Evolutionary conservation across 2,888 invertebrate genomes (phyloP).

Genomic region (Aleiodes alternator): DNA sequence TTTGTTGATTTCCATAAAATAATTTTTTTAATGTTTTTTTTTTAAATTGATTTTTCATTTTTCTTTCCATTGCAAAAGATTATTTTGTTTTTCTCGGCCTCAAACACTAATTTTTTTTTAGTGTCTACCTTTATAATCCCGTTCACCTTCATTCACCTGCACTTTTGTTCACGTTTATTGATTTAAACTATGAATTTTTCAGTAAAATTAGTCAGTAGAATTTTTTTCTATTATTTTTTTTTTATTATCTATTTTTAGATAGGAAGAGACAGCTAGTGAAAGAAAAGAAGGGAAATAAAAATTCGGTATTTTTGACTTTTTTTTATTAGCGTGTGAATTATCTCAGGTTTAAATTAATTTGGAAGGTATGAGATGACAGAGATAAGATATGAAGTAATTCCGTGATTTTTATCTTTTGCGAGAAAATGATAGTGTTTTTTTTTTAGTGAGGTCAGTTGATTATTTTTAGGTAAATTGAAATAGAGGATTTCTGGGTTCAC

Average conservation of each 20-base stretch:
- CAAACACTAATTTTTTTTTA: neutral
- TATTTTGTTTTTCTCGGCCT: neutral
- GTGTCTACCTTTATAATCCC: neutral
- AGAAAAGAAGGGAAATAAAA: too few relatives aligned
- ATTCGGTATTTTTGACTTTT: too few relatives aligned
- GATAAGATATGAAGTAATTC: neutral
- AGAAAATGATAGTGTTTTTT: neutral
- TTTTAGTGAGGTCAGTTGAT: conserved; percentile 4
- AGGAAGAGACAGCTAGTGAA: too few relatives aligned
- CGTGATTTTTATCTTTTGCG: neutral
- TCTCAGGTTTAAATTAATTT: too few relatives aligned
- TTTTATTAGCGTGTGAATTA: too few relatives aligned
- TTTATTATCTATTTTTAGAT: too few relatives aligned
- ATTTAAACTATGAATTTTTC: neutral
- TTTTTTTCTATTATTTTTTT: too few relatives aligned
- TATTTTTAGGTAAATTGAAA: neutral
- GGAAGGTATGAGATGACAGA: too few relatives aligned
- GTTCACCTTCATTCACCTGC: conserved; percentile 26
- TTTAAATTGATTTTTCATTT: neutral
- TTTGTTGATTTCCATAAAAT: too few relatives aligned
- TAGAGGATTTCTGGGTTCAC: neutral
- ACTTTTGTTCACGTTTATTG: neutral
- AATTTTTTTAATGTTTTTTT: too few relatives aligned
- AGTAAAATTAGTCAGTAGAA: neutral
- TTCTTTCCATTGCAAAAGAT: neutral